These are phyloP conservation scores for Acleris cristana DNA, from an alignment of 2,888 invertebrate species.

Conservation along the genomic window DNA sequence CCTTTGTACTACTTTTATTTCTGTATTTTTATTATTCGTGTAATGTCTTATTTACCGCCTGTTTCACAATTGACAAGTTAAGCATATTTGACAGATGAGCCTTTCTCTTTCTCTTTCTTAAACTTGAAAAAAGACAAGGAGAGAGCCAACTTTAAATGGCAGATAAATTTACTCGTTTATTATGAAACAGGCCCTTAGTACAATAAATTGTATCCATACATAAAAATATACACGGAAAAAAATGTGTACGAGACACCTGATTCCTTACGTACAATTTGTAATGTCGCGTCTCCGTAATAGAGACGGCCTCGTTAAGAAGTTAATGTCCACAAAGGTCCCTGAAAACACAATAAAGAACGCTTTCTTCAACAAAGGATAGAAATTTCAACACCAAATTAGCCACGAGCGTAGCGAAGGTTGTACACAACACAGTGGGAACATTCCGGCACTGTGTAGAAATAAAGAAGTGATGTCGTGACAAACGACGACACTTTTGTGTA, in stretches of 20 bases:
- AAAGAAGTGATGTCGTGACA: constrained; percentile 63
- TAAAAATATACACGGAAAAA: too few relatives aligned
- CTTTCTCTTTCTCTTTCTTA: too few relatives aligned
- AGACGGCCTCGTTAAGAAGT: constrained; percentile 14
- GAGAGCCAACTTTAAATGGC: too few relatives aligned
- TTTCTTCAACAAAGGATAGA: constrained; percentile 49
- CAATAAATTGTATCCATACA: too few relatives aligned
- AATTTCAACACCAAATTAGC: constrained; percentile 48
- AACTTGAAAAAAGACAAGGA: too few relatives aligned
- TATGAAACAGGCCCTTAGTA: too few relatives aligned
- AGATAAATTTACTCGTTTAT: too few relatives aligned
- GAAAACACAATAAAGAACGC: constrained; percentile 32
- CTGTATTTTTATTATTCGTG: too few relatives aligned
- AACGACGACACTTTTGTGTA: constrained; percentile 55
- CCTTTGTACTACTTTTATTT: too few relatives aligned
- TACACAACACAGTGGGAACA: constrained; percentile 46
- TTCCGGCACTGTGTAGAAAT: constrained; percentile 52
- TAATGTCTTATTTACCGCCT: too few relatives aligned
- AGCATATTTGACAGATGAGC: too few relatives aligned
- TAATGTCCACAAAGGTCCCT: constrained; percentile 19
- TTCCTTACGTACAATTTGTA: not conserved
- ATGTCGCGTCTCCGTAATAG: not conserved
- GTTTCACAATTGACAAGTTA: too few relatives aligned
- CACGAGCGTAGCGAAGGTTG: constrained; percentile 46
- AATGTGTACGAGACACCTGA: not conserved